These are phyloP conservation scores for Sturnus vulgaris DNA, from an alignment of 2,113 vertebrate genomes.

Conservation along the genomic window DNA sequence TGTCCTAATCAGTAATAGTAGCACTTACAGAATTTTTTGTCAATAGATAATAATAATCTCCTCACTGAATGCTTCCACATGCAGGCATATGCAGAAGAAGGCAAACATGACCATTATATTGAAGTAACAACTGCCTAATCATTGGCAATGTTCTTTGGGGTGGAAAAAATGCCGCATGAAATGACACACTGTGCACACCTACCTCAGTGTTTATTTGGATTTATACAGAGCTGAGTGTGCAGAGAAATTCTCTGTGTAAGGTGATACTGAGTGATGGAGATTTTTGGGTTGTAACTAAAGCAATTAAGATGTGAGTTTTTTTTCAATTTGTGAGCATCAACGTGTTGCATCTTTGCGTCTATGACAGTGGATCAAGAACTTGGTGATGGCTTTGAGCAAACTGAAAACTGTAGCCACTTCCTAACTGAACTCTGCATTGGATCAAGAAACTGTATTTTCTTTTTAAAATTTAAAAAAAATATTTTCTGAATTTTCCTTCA, in stretches of 20 bases:
- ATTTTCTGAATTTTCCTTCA: background rate
- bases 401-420: background rate
- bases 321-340: background rate
- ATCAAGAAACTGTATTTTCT: background rate
- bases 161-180: background rate
- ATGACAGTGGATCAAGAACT: background rate
- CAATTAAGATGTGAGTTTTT: background rate
- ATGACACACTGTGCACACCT: background rate
- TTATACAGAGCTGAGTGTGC: background rate
- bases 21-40: fast-evolving
- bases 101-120: background rate
- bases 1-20: background rate
- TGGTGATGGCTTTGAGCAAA: background rate
- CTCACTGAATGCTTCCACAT: background rate
- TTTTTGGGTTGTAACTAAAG: background rate
- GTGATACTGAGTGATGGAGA: background rate
- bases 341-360: background rate
- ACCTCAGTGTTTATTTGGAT: background rate
- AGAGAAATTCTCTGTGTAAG: background rate
- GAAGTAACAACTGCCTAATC: background rate
- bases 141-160: background rate
- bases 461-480: background rate
- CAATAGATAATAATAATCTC: background rate
- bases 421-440: background rate
- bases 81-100: background rate